phyloP scores from a whole-genome alignment of 2,113 vertebrate genomes.

The Stictonetta naevosa region DNA sequence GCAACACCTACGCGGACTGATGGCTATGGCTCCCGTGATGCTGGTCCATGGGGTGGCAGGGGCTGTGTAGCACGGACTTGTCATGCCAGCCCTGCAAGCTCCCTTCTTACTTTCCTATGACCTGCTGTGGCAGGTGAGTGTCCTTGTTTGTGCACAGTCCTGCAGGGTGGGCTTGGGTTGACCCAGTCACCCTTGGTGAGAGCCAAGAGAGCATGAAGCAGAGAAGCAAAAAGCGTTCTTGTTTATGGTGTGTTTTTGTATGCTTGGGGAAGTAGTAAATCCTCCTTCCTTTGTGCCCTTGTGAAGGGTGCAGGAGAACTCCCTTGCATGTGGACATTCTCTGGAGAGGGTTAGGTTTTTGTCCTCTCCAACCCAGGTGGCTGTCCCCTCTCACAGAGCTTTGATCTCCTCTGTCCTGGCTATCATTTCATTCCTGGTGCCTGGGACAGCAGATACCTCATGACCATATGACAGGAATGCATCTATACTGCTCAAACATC shows the following conservation, averaged over 20 bases:
- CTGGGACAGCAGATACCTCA: neutral
- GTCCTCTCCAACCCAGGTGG: neutral
- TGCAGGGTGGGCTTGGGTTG: neutral
- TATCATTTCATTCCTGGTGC: neutral
- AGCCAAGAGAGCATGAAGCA: neutral
- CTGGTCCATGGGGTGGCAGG: neutral
- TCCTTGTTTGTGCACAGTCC: neutral
- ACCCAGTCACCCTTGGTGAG: too few relatives aligned
- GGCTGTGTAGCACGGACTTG: neutral
- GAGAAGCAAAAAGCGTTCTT: neutral
- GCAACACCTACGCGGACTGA: neutral
- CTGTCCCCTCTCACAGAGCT: neutral
- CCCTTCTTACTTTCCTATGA: fast-evolving
- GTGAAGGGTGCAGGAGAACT: neutral
- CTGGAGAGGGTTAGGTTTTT: neutral
- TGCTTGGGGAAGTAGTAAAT: neutral
- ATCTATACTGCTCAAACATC: neutral
- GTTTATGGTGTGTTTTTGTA: neutral
- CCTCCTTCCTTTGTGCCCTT: neutral
- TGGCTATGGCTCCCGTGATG: neutral
- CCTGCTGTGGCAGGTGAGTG: neutral
- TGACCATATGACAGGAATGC: neutral
- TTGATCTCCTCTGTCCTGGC: neutral
- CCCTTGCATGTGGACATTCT: neutral
- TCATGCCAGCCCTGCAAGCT: neutral